Evolutionary conservation across 2,113 vertebrate genomes (phyloP).

Genomic region (human): GRCh38 chr11:107385001-107385500

Average conservation of each 20-base stretch:
- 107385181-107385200: constrained; percentile 20
- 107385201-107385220: constrained; percentile 30
- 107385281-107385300: not conserved
- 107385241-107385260: not conserved
- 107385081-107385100: not conserved
- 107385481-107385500: not conserved
- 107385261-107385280: not conserved
- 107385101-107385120: not conserved
- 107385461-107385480: not conserved
- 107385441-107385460: not conserved
- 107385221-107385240: constrained; percentile 24
- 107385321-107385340: not conserved
- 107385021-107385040: not conserved
- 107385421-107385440: not conserved
- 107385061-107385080: not conserved
- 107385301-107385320: not conserved
- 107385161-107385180: not conserved
- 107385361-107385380: not conserved
- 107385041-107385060: not conserved
- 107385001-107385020: not conserved
- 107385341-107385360: not conserved
- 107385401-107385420: not conserved
- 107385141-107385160: constrained; percentile 36
- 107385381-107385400: not conserved
- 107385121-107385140: constrained; percentile 7